Base-by-base conservation (phyloP, 2,797 vertebrate genomes). In the Mareca penelope region DNA sequence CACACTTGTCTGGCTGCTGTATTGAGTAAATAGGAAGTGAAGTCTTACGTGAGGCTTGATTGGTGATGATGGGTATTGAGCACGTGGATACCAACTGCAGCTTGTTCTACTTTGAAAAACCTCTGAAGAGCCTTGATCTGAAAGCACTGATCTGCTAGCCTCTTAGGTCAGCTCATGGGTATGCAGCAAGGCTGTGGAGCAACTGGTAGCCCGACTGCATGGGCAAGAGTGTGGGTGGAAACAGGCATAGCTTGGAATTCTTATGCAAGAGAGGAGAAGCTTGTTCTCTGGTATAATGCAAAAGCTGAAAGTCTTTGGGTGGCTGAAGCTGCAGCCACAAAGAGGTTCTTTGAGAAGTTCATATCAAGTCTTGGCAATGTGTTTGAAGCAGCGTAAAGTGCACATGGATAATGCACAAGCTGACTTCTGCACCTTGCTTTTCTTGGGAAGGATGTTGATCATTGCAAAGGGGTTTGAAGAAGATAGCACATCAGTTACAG, bases 401-500 rank as follows among this genome's bases (percentile, higher is more conserved):
- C 33, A 1, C 26, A 1, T 80, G 35, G 77, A n/a, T 53, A 37
- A 40, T 2, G 17, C 33, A 18, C 22, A 11, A 7, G 52, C 53
- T 29, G 75, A 14, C 46, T 77, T 9, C 50, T 95, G 68, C 81
- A 29, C 44, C 53, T 55, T 33, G 57, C 31, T 69, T 14, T 53
- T 31, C 31, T n/a, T 33, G 37, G 72, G 18, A 78, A 90, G 61
- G 79, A 95, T 94, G 92, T 42, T 92, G 37, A 64, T 94, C 56
- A 5, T 48, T 65, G 73, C 82, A 29, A 78, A 95, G 65, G 85
- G 88, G 2, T 67, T 75, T 53, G 77, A 90, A 53, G 84, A 85
- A 57, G 91, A 78, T 35, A 69, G 28, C 42, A 6, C n/a, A 16
- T 85, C 59, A 2, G 55, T 88, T 61, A 61, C n/a, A 88, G 59